A percentile compares a stretch with the other conserved stretches of the same genome.
These are phyloP conservation scores for Zaprionus ghesquierei DNA, from an alignment of 1,140 invertebrate genomes.

Conservation along the genomic window DNA sequence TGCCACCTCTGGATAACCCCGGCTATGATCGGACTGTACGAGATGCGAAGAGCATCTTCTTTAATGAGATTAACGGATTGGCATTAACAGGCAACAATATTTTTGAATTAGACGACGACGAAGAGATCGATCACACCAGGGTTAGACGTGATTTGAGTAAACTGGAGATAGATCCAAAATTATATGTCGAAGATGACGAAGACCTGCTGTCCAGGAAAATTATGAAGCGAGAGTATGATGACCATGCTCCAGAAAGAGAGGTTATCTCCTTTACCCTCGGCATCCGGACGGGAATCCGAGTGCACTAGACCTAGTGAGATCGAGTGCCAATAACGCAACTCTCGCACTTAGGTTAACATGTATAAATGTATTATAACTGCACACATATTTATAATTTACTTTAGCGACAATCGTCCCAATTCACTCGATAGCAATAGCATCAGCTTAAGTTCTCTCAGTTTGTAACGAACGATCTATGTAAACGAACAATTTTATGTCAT, in stretches of 20 bases:
- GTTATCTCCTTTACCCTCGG: conserved; percentile 70
- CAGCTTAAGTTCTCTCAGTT: conserved; percentile 14
- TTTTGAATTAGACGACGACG: conserved; percentile 71
- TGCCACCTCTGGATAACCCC: conserved; percentile 83
- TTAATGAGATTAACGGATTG: conserved; percentile 68
- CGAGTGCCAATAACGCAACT: conserved; percentile 1
- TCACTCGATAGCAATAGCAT: conserved; percentile 30
- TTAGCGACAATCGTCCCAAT: conserved; percentile 32
- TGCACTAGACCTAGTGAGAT: conserved; percentile 45
- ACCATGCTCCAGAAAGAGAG: conserved; percentile 55
- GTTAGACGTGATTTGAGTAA: conserved; percentile 47
- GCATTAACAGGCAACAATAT: conserved; percentile 66
- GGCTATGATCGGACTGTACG: conserved; percentile 63
- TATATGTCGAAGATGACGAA: conserved; percentile 21
- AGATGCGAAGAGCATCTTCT: conserved; percentile 56
- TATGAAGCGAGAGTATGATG: conserved; percentile 60
- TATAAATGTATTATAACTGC: conserved; percentile 40
- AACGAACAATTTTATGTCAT: conserved; percentile 1
- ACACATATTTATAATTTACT: conserved; percentile 33
- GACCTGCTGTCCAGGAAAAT: conserved; percentile 67
- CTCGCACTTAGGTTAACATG: conserved; percentile 24
- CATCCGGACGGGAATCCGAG: conserved; percentile 59
- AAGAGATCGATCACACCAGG: conserved; percentile 28
- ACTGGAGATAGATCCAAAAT: conserved; percentile 13
- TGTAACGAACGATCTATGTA: conserved; percentile 18